Conservation (phyloP, 2,113 vertebrate genomes). For the Rhombomys opimus region DNA sequence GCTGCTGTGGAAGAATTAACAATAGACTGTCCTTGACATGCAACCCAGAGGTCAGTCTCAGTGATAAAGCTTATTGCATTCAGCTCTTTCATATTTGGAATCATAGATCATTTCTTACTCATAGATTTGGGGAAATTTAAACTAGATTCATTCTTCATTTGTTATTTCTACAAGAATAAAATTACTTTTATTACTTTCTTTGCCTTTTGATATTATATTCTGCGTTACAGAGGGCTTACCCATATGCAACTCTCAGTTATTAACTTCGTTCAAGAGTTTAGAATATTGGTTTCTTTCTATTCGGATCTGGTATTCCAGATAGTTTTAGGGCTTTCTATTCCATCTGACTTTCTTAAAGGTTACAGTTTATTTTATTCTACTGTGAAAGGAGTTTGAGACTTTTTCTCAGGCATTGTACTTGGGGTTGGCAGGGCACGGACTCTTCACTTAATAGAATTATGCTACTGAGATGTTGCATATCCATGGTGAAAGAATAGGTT, state of each 20-base stretch:
- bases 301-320: not conserved
- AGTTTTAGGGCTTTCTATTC: not conserved
- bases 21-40: not conserved
- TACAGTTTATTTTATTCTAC: not conserved
- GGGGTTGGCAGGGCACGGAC: not conserved
- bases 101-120: not conserved
- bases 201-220: slow-evolving; percentile 3
- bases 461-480: not conserved
- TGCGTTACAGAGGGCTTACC: not conserved
- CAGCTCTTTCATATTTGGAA: not conserved
- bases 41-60: not conserved
- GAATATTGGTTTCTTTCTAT: not conserved
- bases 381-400: not conserved
- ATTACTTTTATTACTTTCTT: slow-evolving; percentile 30
- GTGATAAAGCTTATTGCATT: not conserved
- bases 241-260: not conserved
- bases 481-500: not conserved
- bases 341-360: not conserved
- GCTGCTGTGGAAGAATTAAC: not conserved
- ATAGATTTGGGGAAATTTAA: not conserved
- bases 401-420: slow-evolving; percentile 2
- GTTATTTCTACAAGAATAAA: not conserved
- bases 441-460: not conserved
- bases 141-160: not conserved
- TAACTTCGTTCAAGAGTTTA: not conserved